Conservation (phyloP, 2,888 invertebrate species). For the Drosophila emarginata region DNA sequence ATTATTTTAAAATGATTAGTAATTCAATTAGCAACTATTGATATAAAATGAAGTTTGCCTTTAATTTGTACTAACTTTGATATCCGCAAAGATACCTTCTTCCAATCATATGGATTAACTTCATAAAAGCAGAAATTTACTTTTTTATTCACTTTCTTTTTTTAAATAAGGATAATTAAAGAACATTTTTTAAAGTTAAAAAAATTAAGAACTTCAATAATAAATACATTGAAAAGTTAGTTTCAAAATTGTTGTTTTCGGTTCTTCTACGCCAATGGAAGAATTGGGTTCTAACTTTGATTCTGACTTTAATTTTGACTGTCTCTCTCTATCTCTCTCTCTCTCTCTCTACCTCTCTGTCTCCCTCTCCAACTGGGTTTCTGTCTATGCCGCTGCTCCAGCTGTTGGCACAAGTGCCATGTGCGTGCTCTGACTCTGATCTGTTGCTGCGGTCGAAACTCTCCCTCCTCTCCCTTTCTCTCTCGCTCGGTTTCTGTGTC, state of each 20-base stretch:
- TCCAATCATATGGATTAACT: too few relatives aligned
- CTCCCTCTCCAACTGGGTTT: too few relatives aligned
- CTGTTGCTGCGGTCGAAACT: conserved; percentile 2
- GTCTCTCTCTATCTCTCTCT: neutral
- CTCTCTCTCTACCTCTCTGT: too few relatives aligned
- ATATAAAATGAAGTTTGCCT: too few relatives aligned
- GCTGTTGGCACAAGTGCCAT: conserved; percentile 61
- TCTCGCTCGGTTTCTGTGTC: conserved; percentile 9
- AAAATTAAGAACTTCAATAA: neutral
- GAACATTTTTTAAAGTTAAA: too few relatives aligned
- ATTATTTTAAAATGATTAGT: too few relatives aligned
- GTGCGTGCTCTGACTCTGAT: conserved; percentile 35
- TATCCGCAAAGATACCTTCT: too few relatives aligned
- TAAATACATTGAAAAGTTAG: neutral
- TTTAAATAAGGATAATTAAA: too few relatives aligned
- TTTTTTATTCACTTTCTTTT: too few relatives aligned
- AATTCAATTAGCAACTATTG: too few relatives aligned
- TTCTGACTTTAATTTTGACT: conserved; percentile 37
- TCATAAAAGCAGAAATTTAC: too few relatives aligned
- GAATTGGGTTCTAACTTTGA: conserved; percentile 19
- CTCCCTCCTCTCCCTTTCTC: conserved; percentile 16
- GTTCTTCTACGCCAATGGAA: neutral
- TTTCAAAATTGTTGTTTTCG: conserved; percentile 5
- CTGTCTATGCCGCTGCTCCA: conserved; percentile 8
- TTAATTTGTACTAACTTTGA: too few relatives aligned